phyloP scores from a whole-genome alignment of 2,888 invertebrate species.

The Plagodis pulveraria region DNA sequence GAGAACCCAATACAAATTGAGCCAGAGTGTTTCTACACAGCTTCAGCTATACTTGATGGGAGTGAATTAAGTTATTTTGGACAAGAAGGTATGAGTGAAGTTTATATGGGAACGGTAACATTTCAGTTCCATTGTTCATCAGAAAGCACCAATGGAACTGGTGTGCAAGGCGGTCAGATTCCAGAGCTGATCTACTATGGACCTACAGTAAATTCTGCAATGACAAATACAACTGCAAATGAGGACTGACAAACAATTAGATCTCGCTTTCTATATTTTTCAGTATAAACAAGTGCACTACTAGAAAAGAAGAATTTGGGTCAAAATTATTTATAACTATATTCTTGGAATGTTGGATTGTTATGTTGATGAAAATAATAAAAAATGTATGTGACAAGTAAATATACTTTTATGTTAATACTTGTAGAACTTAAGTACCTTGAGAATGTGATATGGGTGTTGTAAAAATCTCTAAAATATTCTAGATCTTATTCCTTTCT shows the following conservation, averaged over 20 bases:
- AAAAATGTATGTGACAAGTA: conserved; percentile 46
- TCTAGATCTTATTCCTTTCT: conserved; percentile 55
- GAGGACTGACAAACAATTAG: conserved; percentile 80
- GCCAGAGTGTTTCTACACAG: conserved; percentile 97
- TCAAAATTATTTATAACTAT: conserved; percentile 58
- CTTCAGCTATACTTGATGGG: conserved; percentile 97
- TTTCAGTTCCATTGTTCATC: conserved; percentile 99
- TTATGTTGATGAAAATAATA: conserved; percentile 53
- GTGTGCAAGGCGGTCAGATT: conserved; percentile 98
- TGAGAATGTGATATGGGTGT: conserved; percentile 83
- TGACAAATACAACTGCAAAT: conserved; percentile 70
- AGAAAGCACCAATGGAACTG: conserved; percentile 98
- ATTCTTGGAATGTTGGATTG: conserved; percentile 71
- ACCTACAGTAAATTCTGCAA: conserved; percentile 85
- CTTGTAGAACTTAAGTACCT: conserved; percentile 66
- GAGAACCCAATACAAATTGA: conserved; percentile 95
- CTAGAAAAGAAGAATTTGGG: conserved; percentile 37
- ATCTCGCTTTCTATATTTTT: conserved; percentile 61
- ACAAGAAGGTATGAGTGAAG: conserved; percentile 98
- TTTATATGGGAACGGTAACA: conserved; percentile 95
- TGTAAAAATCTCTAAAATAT: conserved; percentile 77
- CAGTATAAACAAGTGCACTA: conserved; percentile 49
- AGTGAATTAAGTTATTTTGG: conserved; percentile 98
- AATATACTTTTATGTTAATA: conserved; percentile 71
- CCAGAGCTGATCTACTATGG: conserved; percentile 98